phyloP scores from a whole-genome alignment of 2,797 vertebrate species.

The Syngnathus rostellatus region DNA sequence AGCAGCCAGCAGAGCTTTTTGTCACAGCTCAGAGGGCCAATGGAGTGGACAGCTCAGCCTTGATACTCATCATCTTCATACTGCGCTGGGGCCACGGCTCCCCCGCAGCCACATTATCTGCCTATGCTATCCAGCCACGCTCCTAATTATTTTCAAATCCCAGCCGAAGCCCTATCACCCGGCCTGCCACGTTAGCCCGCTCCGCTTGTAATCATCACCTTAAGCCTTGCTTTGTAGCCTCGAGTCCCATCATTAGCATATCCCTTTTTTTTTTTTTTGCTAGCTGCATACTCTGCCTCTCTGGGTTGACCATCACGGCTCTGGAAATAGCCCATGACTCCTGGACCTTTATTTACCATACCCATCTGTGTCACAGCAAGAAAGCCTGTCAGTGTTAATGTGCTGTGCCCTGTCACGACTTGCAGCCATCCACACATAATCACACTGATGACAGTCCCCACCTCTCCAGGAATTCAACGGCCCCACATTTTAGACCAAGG shows the following conservation, averaged over 20 bases:
- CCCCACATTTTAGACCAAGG: background rate
- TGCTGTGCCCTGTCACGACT: constrained; percentile 17
- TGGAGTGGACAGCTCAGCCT: constrained; percentile 74
- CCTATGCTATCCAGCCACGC: constrained; percentile 55
- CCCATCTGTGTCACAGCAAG: constrained; percentile 45
- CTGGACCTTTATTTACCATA: constrained; percentile 41
- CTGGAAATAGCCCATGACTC: constrained; percentile 36
- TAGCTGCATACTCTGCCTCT: constrained; percentile 25
- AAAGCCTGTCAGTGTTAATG: constrained; percentile 34
- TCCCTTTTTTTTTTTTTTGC: constrained; percentile 18
- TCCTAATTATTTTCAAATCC: constrained; percentile 65
- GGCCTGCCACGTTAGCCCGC: constrained; percentile 55
- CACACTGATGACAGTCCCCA: constrained; percentile 7
- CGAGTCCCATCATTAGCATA: constrained; percentile 58
- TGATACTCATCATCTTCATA: constrained; percentile 65
- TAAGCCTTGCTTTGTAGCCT: constrained; percentile 45
- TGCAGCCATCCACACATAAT: constrained; percentile 18
- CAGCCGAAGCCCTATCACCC: constrained; percentile 50
- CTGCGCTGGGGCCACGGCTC: constrained; percentile 40
- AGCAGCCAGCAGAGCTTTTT: constrained; percentile 79
- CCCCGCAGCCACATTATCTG: constrained; percentile 57
- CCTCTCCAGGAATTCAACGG: constrained; percentile 14
- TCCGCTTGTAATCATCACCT: constrained; percentile 57
- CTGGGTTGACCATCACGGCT: constrained; percentile 46
- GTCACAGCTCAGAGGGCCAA: constrained; percentile 79